These are phyloP conservation scores for Sericinus montela DNA, from an alignment of 2,888 invertebrate genomes.

Conservation along the genomic window DNA sequence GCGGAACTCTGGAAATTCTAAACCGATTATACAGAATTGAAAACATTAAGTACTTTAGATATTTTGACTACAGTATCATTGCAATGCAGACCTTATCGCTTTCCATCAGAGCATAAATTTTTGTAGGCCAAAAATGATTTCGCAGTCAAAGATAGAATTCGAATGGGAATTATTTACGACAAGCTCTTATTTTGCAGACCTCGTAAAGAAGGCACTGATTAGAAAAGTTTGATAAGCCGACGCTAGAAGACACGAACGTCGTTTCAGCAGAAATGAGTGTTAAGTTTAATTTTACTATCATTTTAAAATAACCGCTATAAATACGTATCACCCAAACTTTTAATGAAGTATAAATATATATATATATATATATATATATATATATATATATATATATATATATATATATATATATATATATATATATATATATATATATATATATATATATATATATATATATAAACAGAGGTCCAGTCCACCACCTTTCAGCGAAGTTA, in stretches of 20 bases:
- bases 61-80: constrained; percentile 42
- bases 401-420: too few relatives aligned
- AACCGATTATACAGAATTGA: constrained; percentile 79
- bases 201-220: constrained; percentile 61
- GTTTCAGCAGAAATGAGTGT: constrained; percentile 44
- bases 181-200: constrained; percentile 61
- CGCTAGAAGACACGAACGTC: constrained; percentile 55
- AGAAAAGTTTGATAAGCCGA: constrained; percentile 70
- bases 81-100: constrained; percentile 52
- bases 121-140: constrained; percentile 41
- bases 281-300: constrained; percentile 44
- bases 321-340: too few relatives aligned
- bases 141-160: constrained; percentile 70
- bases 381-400: too few relatives aligned
- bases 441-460: too few relatives aligned
- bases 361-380: too few relatives aligned
- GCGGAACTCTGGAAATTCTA: constrained; percentile 76
- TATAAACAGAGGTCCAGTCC: too few relatives aligned
- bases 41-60: constrained; percentile 76
- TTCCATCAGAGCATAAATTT: constrained; percentile 41
- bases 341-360: too few relatives aligned
- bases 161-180: constrained; percentile 68
- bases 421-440: too few relatives aligned
- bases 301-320: neutral
- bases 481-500: too few relatives aligned